Evolutionary conservation across 2,888 invertebrate species (phyloP).

Genomic region (Isotomurus palustris): DNA sequence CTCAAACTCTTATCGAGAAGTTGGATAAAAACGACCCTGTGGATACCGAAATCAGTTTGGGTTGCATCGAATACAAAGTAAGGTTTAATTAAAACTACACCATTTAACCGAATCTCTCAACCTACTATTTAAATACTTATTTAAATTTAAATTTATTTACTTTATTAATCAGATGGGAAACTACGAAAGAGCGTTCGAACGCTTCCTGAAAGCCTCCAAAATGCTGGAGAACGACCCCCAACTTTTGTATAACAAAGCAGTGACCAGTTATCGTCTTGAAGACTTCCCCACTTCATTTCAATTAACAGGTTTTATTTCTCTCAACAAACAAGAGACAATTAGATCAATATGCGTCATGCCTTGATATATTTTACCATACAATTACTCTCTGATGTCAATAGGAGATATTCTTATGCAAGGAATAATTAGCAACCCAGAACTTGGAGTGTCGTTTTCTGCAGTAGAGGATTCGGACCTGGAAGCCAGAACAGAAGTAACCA

Average conservation of each 20-base stretch:
- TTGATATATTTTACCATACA: not conserved
- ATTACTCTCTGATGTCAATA: not conserved
- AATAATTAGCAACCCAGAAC: slow-evolving; percentile 91
- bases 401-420: slow-evolving; percentile 88
- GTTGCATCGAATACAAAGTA: slow-evolving; percentile 85
- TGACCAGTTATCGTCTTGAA: slow-evolving; percentile 66
- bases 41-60: slow-evolving; percentile 92
- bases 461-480: slow-evolving; percentile 87
- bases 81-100: not conserved
- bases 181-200: slow-evolving; percentile 83
- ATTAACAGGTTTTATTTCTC: slow-evolving; percentile 75
- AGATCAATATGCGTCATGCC: not conserved
- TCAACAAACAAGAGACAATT: not conserved
- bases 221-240: slow-evolving; percentile 83
- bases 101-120: not conserved
- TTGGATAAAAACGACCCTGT: slow-evolving; percentile 79
- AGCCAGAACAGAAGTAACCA: slow-evolving; percentile 85
- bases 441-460: slow-evolving; percentile 93
- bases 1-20: slow-evolving; percentile 84
- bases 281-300: slow-evolving; percentile 89
- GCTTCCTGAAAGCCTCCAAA: slow-evolving; percentile 81
- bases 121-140: not conserved
- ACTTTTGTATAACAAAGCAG: slow-evolving; percentile 89
- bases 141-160: slow-evolving; percentile 26
- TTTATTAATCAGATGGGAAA: slow-evolving; percentile 64